phyloP scores from a whole-genome alignment of 2,113 vertebrate genomes.

The Bettongia penicillata region DNA sequence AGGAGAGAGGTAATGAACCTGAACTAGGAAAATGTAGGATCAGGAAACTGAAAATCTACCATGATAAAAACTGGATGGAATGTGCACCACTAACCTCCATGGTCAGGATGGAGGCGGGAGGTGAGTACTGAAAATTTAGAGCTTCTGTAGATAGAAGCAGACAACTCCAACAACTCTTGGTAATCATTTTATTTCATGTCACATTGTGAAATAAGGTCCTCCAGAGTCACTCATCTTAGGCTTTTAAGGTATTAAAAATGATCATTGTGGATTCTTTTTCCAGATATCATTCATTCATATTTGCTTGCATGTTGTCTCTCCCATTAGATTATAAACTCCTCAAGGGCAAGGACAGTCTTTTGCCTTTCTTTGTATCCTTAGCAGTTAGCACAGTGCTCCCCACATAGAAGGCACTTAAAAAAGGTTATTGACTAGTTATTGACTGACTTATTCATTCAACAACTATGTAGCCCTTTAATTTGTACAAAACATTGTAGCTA shows the following conservation, averaged over 20 bases:
- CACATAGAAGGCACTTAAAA: not conserved
- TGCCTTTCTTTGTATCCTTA: not conserved
- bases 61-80: slow-evolving; percentile 45
- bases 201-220: slow-evolving; percentile 1
- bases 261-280: slow-evolving; percentile 29
- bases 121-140: not conserved
- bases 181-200: slow-evolving; percentile 17
- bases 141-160: slow-evolving; percentile 5
- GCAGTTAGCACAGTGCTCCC: not conserved
- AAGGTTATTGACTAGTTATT: not conserved
- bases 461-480: not conserved
- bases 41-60: slow-evolving; percentile 44
- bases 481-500: not conserved
- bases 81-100: not conserved
- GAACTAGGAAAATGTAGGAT: slow-evolving; percentile 58
- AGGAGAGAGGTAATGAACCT: slow-evolving; percentile 56
- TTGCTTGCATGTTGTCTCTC: not conserved
- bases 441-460: not conserved
- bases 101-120: not conserved
- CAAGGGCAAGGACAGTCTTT: not conserved
- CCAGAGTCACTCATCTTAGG: not conserved
- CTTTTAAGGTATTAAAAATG: not conserved
- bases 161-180: not conserved
- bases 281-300: not conserved
- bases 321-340: not conserved